These are phyloP conservation scores for Drosophila asahinai DNA, from an alignment of 1,140 invertebrate genomes.

Conservation along the genomic window DNA sequence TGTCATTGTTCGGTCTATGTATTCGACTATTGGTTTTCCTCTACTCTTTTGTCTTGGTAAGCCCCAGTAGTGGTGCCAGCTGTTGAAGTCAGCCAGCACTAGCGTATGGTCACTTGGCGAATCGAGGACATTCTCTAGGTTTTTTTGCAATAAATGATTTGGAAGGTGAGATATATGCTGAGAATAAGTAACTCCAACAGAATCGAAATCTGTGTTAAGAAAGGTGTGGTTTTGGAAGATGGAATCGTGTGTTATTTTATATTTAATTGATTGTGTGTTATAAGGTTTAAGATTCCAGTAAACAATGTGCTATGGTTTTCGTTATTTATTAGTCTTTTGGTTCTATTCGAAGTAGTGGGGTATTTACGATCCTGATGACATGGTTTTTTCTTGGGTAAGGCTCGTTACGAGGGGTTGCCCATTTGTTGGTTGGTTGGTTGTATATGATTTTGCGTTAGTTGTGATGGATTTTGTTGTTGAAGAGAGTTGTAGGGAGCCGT, in stretches of 20 bases:
- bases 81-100: background rate
- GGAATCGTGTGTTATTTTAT: background rate
- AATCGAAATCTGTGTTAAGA: background rate
- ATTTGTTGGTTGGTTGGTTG: background rate
- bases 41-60: background rate
- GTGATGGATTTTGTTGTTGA: no score
- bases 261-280: background rate
- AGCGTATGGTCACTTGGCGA: no score
- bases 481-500: background rate
- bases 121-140: background rate
- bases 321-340: background rate
- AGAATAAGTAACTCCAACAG: background rate
- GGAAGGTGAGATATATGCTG: background rate
- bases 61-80: background rate
- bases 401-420: background rate
- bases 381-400: background rate
- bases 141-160: background rate
- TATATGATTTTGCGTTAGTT: background rate
- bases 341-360: background rate
- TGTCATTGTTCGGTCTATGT: background rate
- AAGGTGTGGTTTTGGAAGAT: background rate
- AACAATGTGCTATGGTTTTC: background rate
- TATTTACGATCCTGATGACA: background rate
- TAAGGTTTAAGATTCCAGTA: background rate
- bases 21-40: background rate